These are phyloP conservation scores for Synergus gifuensis DNA, from an alignment of 2,888 invertebrate genomes.

Conservation along the genomic window DNA sequence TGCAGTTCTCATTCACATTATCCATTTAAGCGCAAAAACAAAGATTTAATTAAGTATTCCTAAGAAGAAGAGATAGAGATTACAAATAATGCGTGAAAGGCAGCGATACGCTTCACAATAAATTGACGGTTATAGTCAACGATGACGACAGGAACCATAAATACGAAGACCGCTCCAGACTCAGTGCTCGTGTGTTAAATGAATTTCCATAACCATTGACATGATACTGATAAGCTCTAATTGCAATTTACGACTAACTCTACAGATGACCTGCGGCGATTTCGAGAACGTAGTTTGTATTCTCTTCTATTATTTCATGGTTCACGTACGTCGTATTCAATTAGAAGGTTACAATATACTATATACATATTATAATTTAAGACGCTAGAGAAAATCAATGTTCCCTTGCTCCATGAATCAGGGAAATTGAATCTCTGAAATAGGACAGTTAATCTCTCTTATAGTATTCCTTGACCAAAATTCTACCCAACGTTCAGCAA, in stretches of 20 bases:
- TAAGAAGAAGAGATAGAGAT: slow-evolving; percentile 65
- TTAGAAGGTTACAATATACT: neutral
- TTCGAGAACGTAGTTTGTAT: slow-evolving; percentile 2
- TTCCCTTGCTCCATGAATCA: neutral
- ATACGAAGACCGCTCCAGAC: slow-evolving; percentile 30
- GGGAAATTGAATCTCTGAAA: neutral
- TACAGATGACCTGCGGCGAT: slow-evolving; percentile 19
- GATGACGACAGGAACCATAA: slow-evolving; percentile 55
- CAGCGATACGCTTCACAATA: slow-evolving; percentile 18
- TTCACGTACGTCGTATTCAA: slow-evolving; percentile 11
- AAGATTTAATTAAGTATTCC: slow-evolving; percentile 70
- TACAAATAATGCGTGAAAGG: slow-evolving; percentile 42
- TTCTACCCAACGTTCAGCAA: no score
- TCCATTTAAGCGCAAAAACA: slow-evolving; percentile 61
- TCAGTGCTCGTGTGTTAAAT: neutral
- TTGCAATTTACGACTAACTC: slow-evolving; percentile 27
- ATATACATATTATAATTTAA: neutral
- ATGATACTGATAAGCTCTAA: slow-evolving; percentile 34
- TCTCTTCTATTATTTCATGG: neutral
- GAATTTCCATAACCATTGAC: slow-evolving; percentile 29
- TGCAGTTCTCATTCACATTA: neutral
- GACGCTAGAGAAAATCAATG: neutral
- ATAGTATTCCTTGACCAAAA: no score
- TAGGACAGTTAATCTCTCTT: neutral
- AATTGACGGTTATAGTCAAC: slow-evolving; percentile 23